Conservation (phyloP, 2,113 vertebrate species). For the Seriola aureovittata region DNA sequence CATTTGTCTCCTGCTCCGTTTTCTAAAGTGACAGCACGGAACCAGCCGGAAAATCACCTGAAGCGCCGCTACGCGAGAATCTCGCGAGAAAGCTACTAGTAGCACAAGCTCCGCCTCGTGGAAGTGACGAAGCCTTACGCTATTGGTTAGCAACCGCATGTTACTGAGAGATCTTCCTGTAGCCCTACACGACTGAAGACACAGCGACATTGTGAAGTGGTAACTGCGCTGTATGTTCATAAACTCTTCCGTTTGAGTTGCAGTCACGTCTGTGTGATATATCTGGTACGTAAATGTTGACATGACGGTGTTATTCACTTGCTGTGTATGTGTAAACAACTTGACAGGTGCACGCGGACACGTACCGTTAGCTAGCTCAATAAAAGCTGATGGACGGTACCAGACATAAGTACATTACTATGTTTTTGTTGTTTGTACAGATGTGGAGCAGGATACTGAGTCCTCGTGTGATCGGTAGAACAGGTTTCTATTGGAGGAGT, state of each 20-base stretch:
- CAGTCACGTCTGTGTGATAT: constrained; percentile 3
- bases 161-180: constrained; percentile 37
- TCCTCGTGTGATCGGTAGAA: constrained; percentile 42
- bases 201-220: too few species aligned
- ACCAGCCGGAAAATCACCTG: neutral
- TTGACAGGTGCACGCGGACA: neutral
- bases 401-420: neutral
- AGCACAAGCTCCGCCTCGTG: neutral
- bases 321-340: neutral
- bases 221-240: neutral
- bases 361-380: constrained; percentile 4
- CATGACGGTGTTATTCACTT: fast-evolving
- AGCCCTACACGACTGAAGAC: neutral
- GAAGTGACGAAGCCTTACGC: neutral
- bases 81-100: constrained; percentile 53
- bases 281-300: neutral
- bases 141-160: constrained; percentile 53
- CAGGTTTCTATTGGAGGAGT: constrained; percentile 69
- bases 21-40: constrained; percentile 8
- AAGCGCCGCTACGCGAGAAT: fast-evolving
- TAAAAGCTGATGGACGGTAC: fast-evolving
- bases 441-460: constrained; percentile 82
- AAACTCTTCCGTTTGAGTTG: neutral
- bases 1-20: constrained; percentile 51
- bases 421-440: constrained; percentile 42